These are phyloP conservation scores for Seriola dumerili DNA, from an alignment of 2,113 vertebrate species.

Conservation along the genomic window DNA sequence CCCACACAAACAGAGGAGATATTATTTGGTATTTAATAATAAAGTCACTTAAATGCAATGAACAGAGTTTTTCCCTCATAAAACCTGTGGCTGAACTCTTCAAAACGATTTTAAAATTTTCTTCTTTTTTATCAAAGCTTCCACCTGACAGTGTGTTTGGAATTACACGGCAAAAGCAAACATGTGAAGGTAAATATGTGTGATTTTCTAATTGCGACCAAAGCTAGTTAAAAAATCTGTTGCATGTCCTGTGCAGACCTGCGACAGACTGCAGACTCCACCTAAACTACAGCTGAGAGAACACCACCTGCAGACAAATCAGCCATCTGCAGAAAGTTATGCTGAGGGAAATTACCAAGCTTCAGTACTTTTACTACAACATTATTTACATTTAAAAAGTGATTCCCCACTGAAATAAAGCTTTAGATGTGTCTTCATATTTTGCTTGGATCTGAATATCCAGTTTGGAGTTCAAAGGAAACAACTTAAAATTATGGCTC, in stretches of 20 bases:
- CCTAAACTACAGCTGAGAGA: neutral
- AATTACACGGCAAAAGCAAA: neutral
- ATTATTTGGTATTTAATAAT: neutral
- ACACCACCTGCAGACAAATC: neutral
- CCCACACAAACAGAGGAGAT: neutral
- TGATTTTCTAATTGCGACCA: slow-evolving; percentile 34
- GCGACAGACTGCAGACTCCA: slow-evolving; percentile 17
- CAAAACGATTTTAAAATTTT: neutral
- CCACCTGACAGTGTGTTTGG: neutral
- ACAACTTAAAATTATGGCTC: neutral
- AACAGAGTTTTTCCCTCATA: neutral
- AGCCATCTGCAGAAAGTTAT: slow-evolving; percentile 21
- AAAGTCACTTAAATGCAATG: neutral
- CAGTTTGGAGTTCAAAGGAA: neutral
- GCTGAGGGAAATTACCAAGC: neutral
- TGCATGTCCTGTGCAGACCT: slow-evolving; percentile 20
- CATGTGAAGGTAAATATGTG: slow-evolving; percentile 9
- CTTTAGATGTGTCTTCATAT: neutral
- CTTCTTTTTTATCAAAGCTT: neutral
- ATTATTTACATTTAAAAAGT: neutral
- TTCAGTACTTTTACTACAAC: neutral
- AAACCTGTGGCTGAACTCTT: neutral
- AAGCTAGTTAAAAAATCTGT: slow-evolving; percentile 26
- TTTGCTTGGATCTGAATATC: neutral
- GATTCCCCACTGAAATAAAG: neutral